Evolutionary conservation across 2,888 invertebrate genomes (phyloP), one percentile per base, ranked within the genome.

Genomic region (Rugalucina vietnamica): DNA sequence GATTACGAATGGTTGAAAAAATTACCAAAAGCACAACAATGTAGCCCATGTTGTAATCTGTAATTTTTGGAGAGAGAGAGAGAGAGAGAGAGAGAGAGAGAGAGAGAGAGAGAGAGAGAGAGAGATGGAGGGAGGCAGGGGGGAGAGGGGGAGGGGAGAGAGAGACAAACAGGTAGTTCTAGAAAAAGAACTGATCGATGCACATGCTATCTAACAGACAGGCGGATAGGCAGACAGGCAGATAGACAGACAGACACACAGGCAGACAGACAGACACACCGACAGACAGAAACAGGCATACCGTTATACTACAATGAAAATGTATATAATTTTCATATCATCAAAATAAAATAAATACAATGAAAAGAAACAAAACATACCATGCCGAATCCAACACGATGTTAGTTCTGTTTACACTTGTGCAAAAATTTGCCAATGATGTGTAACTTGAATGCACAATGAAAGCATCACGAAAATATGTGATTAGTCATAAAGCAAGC

Each of bases 131-230:
- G 37, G 65, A 37, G 32, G 34, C 71, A 71, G 49, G 49, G 50
- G 76, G 50, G 57, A 54, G 76, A 24, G 49, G 75, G 50, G 81
- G 43, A 18, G 27, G 49, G 21, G 71, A 49, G 73, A 27, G 27
- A 39, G 70, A 57, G n/a, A 50, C 43, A 65, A 36, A 50, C 49
- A 72, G 57, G 57, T 18, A 29, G 36, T 14, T 14, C 29, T 32
- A 21, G 29, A 27, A 3, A 70, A 70, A 5, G 12, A 70, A 32
- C 29, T 18, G 29, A 10, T 10, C 21, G 34, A 27, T 29, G 10
- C 43, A 12, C 43, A 12, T 18, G 43, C 8, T 43, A 43, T 43
- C 43, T 18, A 43, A 12, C 43, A 43, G 10, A 12, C 43, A 43
- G 18, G 43, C 18, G 24, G 60, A 27, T 24, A 60, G 14, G 27